Conservation (phyloP, 1,140 invertebrate genomes). For the Leptinotarsa undecemlineata region DNA sequence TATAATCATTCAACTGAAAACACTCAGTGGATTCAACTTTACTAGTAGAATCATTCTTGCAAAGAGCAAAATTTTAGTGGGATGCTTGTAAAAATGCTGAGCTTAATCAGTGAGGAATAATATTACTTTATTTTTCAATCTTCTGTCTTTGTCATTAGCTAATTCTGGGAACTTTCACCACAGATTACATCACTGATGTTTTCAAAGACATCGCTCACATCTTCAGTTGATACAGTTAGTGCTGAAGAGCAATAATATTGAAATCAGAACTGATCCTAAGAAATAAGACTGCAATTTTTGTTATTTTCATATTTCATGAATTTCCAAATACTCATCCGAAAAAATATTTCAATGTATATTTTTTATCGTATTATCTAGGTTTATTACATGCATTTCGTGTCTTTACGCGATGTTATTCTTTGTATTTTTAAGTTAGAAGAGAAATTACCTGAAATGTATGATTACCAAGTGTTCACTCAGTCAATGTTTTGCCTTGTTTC, state of each 20-base stretch:
- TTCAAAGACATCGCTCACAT: too few relatives aligned
- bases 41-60: too few relatives aligned
- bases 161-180: too few relatives aligned
- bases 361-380: constrained; percentile 42
- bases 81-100: too few relatives aligned
- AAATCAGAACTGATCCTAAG: constrained; percentile 16
- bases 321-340: constrained; percentile 47
- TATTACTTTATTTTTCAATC: too few relatives aligned
- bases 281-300: constrained; percentile 21
- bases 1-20: too few relatives aligned
- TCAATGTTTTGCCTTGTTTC: constrained; percentile 41
- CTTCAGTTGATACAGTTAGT: too few relatives aligned
- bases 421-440: constrained; percentile 35
- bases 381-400: constrained; percentile 41
- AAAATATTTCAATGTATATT: constrained; percentile 41
- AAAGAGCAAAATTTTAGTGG: too few relatives aligned
- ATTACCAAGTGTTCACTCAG: constrained; percentile 53
- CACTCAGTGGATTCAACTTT: too few relatives aligned
- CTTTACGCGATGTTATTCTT: constrained; percentile 30
- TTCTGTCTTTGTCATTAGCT: too few relatives aligned
- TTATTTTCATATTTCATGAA: constrained; percentile 38
- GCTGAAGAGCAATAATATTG: constrained; percentile 19
- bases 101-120: too few relatives aligned
- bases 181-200: too few relatives aligned
- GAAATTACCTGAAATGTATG: constrained; percentile 46